phyloP scores from a whole-genome alignment of 2,888 invertebrate species.

The Epistrophella euchroma region DNA sequence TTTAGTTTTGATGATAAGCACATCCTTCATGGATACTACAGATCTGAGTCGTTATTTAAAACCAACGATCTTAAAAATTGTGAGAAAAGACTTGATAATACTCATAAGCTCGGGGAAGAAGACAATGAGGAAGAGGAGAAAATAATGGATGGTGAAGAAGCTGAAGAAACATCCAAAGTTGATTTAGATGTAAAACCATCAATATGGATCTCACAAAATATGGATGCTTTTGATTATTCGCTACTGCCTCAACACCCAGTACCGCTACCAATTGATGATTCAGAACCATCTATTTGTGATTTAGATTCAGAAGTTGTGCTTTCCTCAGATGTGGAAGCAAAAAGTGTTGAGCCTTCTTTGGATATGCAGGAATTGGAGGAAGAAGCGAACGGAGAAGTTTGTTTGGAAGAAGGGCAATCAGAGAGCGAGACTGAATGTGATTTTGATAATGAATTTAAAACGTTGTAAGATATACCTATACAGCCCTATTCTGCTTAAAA shows the following conservation, averaged over 20 bases:
- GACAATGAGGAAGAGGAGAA: conserved; percentile 48
- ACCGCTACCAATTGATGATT: conserved; percentile 88
- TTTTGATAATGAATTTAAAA: conserved; percentile 31
- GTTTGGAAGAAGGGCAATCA: conserved; percentile 13
- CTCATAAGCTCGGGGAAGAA: background rate
- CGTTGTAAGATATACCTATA: background rate
- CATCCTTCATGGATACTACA: conserved; percentile 90
- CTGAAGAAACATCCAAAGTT: conserved; percentile 50
- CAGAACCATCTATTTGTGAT: conserved; percentile 82
- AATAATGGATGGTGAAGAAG: conserved; percentile 50
- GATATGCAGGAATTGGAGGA: background rate
- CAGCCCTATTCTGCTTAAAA: background rate
- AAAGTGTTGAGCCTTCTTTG: background rate
- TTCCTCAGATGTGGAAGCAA: background rate
- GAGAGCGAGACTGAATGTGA: conserved; percentile 53
- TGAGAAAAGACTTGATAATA: background rate
- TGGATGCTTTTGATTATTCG: conserved; percentile 88
- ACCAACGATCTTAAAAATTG: conserved; percentile 3
- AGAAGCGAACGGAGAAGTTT: background rate
- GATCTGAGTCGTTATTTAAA: conserved; percentile 82
- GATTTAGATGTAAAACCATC: conserved; percentile 83
- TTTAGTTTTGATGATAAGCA: conserved; percentile 91
- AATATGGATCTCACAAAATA: conserved; percentile 89
- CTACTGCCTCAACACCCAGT: conserved; percentile 89
- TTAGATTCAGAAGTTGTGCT: conserved; percentile 25